Conservation (phyloP, 2,888 invertebrate species). For the Allygus modestus region DNA sequence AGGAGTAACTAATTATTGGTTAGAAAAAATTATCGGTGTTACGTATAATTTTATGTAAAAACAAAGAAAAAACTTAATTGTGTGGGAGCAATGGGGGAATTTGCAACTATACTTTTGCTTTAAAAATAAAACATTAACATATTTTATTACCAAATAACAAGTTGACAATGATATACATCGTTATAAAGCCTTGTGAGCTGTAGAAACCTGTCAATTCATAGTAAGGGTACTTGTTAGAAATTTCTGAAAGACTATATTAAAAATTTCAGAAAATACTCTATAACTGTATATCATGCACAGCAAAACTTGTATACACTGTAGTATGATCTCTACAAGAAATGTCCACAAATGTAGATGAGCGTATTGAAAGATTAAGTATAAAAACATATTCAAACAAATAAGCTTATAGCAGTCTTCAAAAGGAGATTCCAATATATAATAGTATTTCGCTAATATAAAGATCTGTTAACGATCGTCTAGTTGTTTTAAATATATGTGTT, state of each 20-base stretch:
- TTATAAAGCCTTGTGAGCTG: too few relatives aligned
- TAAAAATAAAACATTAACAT: too few relatives aligned
- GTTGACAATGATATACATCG: too few relatives aligned
- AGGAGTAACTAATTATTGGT: too few relatives aligned
- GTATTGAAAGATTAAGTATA: not conserved
- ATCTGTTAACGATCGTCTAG: not conserved
- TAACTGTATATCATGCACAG: slow-evolving; percentile 8
- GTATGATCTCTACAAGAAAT: slow-evolving; percentile 9
- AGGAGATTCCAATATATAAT: slow-evolving; percentile 25
- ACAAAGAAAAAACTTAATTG: too few relatives aligned
- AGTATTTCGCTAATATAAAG: not conserved
- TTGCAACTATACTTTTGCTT: too few relatives aligned
- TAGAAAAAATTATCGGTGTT: not conserved
- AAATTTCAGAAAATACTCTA: slow-evolving; percentile 26
- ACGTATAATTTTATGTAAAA: not conserved
- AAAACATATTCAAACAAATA: slow-evolving; percentile 29
- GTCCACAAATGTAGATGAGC: slow-evolving; percentile 1
- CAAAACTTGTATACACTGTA: not conserved
- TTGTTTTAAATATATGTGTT: slow-evolving; percentile 1
- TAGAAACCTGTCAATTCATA: too few relatives aligned
- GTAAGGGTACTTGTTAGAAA: too few relatives aligned
- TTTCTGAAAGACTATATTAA: slow-evolving; percentile 22
- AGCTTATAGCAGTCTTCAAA: slow-evolving; percentile 33
- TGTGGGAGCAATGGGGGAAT: too few relatives aligned
- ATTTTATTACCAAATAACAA: too few relatives aligned